Base-by-base conservation (phyloP, 2,113 vertebrate species). In the Calypte anna region DNA sequence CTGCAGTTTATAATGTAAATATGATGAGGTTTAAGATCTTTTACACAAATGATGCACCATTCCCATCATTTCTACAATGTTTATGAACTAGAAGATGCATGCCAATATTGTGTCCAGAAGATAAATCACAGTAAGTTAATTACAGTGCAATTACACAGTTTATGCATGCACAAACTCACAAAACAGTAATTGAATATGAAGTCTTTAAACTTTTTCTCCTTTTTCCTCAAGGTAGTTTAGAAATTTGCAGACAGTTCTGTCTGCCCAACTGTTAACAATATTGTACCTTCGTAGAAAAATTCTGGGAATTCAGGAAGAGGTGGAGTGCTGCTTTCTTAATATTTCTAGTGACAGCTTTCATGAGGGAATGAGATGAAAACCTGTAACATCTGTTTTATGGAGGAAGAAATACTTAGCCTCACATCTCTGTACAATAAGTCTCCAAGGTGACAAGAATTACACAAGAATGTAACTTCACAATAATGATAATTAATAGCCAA, bases 401-500 rank as follows among this genome's bases (percentile, higher is more conserved):
- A 46, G 44, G 68, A 93, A 82, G 79, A 96, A 97, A 95, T 88
- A 82, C n/a, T 86, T 68, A 53, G 51, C 28, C 59, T 95, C 72
- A 57, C 75, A 44, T 77, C 59, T 76, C 76, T 91, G 82, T 69
- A 91, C 68, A 96, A 88, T 74, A 91, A 93, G 63, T 58, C 30
- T 95, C 84, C 87, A 94, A 89, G 27, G 68, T 72, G 40, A 88
- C 62, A 91, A 83, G 43, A 95, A 84, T 46, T 84, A 69, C 79
- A 94, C n/a, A 91, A 58, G 66, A 93, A 68, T 61, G 58, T 22
- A 91, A 90, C 93, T 91, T 94, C 64, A 95, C 70, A 94, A 91
- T 90, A 87, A 93, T 67, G 89, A 95, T 94, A 96, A 92, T 94
- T 87, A 93, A 91, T 76, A 90, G 87, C 78, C 84, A 94, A n/a